A percentile compares a stretch with the other conserved stretches of the same genome.
phyloP scores from a whole-genome alignment of 2,888 invertebrate species.

The Diaperis boleti region DNA sequence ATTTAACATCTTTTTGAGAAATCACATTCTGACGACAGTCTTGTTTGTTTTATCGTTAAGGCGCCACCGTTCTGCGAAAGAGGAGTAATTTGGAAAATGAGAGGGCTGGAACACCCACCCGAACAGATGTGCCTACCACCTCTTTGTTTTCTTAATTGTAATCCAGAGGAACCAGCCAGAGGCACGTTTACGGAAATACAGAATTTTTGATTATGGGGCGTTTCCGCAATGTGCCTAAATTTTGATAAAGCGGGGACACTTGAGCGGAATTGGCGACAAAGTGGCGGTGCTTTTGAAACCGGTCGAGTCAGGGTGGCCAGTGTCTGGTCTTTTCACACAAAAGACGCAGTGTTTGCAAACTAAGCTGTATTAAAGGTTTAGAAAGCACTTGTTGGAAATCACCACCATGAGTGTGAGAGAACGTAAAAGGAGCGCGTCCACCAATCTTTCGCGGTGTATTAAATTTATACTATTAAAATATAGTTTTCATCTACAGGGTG shows the following conservation, averaged over 20 bases:
- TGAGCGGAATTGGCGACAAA: conserved; percentile 27
- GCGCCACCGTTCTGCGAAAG: conserved; percentile 33
- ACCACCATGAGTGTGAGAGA: too few species aligned
- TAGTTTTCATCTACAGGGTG: too few species aligned
- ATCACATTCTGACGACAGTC: conserved; percentile 30
- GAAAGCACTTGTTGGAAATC: not conserved
- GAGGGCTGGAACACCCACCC: conserved; percentile 41
- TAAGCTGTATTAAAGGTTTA: too few species aligned
- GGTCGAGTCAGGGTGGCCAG: conserved; percentile 50
- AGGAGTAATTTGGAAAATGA: conserved; percentile 38
- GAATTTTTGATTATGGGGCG: conserved; percentile 46
- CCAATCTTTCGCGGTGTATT: too few species aligned
- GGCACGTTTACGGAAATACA: conserved; percentile 51
- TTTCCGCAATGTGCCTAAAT: conserved; percentile 43
- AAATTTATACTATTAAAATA: too few species aligned
- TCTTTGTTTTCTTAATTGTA: conserved; percentile 53
- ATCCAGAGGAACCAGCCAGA: conserved; percentile 49
- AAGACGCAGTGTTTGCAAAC: not conserved
- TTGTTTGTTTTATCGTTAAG: conserved; percentile 29
- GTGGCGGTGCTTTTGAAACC: conserved; percentile 43
- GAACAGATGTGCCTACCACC: conserved; percentile 38
- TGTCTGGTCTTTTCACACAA: conserved; percentile 34
- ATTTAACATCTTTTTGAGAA: conserved; percentile 7
- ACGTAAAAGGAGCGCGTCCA: too few species aligned
- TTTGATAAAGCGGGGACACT: conserved; percentile 43